These are phyloP conservation scores for Erebia ligea DNA, from an alignment of 2,888 invertebrate genomes.

Conservation along the genomic window DNA sequence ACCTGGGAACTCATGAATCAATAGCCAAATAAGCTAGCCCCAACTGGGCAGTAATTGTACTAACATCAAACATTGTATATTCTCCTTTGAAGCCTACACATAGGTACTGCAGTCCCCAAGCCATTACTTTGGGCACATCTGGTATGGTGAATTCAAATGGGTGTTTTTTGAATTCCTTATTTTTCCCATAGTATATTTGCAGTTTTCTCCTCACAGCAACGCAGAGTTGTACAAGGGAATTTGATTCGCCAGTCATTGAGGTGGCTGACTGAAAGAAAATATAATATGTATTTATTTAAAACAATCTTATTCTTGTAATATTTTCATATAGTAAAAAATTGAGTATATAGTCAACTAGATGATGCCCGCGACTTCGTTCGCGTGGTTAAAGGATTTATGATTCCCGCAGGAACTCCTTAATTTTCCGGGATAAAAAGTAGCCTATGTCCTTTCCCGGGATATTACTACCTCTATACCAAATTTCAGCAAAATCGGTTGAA, in stretches of 20 bases:
- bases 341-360: too few relatives aligned
- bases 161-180: constrained; percentile 89
- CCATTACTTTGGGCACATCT: constrained; percentile 91
- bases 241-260: constrained; percentile 87
- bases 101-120: constrained; percentile 92
- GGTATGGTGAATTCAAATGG: constrained; percentile 89
- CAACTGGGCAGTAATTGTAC: background rate
- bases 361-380: too few relatives aligned
- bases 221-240: constrained; percentile 91
- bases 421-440: too few relatives aligned
- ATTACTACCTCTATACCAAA: too few relatives aligned
- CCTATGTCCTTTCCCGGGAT: too few relatives aligned
- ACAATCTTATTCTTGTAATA: background rate
- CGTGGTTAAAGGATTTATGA: too few relatives aligned
- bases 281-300: constrained; percentile 2
- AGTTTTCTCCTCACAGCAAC: constrained; percentile 94
- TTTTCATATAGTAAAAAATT: too few relatives aligned
- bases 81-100: constrained; percentile 94
- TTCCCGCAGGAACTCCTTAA: too few relatives aligned
- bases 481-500: too few relatives aligned
- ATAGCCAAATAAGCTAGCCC: too few relatives aligned
- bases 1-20: too few relatives aligned
- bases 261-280: constrained; percentile 62
- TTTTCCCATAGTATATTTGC: constrained; percentile 95
- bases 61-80: constrained; percentile 89